Evolutionary conservation across 2,797 vertebrate species (phyloP), one percentile per base, ranked within the genome.

Genomic region (Phoebastria nigripes): DNA sequence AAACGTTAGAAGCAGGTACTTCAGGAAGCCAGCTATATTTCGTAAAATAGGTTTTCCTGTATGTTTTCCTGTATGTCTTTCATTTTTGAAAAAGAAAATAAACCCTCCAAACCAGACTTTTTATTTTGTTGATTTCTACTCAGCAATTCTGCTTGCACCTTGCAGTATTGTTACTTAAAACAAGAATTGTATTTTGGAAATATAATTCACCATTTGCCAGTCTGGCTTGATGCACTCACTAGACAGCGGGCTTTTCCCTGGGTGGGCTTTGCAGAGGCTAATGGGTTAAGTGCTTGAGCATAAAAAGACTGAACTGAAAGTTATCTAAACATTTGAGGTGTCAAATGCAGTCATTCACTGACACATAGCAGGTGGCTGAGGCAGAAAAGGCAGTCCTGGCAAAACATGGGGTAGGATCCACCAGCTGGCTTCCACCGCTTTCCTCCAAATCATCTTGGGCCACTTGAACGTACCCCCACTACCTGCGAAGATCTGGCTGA

Each of bases 401-500:
- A 62, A 87, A 74, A 63, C 3, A 2, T 29, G 28, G 56, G 24
- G 14, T 44, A 11, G 33, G 37, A 69, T 67, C 15, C 39, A 51
- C 17, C 21, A 81, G 7, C 42, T 29, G 29, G 6, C 25, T 87
- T 66, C 33, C 11, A 67, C 20, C 2, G 1, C 55, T 67, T 70
- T 44, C 20, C 31, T 70, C 0, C 1, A 62, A 59, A 74, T 66
- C 8, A 10, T 33, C 18, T 16, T 14, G 12, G 19, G 18, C 12
- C 3, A 0, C 49, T 69, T 31, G 28, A 85, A n/a, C 4, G 6
- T 6, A 44, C 3, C 3, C 12, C 18, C 16, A 5, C 2, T 28
- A 12, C 37, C 28, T 35, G 14, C 0, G 0, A 46, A 69, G 49
- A 49, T 63, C 12, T 31, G 24, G 5, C 33, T 56, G 26, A 12